These are phyloP conservation scores for Augochlorella aurata DNA, from an alignment of 2,888 invertebrate species.

Conservation along the genomic window DNA sequence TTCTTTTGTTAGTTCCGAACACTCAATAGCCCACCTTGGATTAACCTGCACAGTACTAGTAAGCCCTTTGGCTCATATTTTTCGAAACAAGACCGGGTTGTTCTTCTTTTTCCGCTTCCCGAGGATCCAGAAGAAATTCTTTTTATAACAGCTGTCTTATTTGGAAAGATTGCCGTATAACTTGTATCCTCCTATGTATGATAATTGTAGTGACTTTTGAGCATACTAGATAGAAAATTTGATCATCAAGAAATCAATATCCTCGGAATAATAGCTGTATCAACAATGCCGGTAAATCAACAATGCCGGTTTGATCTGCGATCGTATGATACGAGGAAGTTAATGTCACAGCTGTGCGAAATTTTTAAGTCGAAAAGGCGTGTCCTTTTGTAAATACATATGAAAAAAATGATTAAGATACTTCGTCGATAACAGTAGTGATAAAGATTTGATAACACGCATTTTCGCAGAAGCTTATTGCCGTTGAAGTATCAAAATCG, in stretches of 20 bases:
- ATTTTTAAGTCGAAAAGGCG: not conserved
- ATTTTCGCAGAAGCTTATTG: not conserved
- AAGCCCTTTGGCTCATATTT: not conserved
- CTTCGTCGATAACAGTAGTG: not conserved
- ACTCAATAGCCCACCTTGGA: not conserved
- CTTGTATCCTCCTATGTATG: not conserved
- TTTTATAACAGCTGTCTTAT: not conserved
- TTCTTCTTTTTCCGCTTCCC: not conserved
- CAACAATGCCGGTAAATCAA: too few relatives aligned
- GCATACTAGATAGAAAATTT: not conserved
- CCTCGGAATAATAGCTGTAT: too few relatives aligned
- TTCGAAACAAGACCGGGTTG: not conserved
- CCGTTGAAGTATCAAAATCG: not conserved
- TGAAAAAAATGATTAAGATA: not conserved
- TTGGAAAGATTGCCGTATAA: not conserved
- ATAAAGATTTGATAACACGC: not conserved
- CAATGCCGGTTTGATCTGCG: too few relatives aligned
- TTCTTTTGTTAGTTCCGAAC: not conserved
- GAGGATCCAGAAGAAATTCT: not conserved
- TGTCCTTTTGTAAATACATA: not conserved
- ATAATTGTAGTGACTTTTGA: not conserved
- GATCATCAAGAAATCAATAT: not conserved
- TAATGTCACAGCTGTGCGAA: too few relatives aligned
- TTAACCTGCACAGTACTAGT: not conserved
- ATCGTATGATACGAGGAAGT: too few relatives aligned